Percentiles rank a stretch among this genome's conserved stretches.
phyloP scores from a whole-genome alignment of 1,140 invertebrate genomes.

The Ceratina calcarata region DNA sequence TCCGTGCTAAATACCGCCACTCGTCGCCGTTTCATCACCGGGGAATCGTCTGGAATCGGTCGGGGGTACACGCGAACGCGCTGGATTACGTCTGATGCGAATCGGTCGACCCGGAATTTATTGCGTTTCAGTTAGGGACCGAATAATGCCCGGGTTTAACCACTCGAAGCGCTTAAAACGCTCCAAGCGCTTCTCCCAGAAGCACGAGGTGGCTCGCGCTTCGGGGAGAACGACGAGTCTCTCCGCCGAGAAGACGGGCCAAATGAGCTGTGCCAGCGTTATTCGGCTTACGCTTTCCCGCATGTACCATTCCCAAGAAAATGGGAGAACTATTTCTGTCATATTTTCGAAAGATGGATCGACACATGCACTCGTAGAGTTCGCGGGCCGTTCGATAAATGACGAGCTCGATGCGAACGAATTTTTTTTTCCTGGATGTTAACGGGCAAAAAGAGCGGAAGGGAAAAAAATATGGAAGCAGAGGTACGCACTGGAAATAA shows the following conservation, averaged over 20 bases:
- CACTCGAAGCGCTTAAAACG: not conserved
- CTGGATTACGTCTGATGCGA: not conserved
- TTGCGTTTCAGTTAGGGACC: slow-evolving; percentile 13
- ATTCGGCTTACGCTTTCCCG: not conserved
- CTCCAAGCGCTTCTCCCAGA: not conserved
- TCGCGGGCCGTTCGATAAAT: not conserved
- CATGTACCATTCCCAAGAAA: too few relatives aligned
- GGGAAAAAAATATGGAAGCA: slow-evolving; percentile 7
- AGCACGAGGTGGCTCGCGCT: not conserved
- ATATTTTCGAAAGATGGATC: too few relatives aligned
- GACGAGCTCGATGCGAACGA: too few relatives aligned
- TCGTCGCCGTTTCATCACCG: not conserved
- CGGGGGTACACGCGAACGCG: not conserved
- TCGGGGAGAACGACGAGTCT: not conserved
- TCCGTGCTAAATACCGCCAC: slow-evolving; percentile 11
- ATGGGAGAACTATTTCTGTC: too few relatives aligned
- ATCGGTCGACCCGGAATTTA: slow-evolving; percentile 8
- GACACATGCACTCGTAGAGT: too few relatives aligned
- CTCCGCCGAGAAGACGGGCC: not conserved
- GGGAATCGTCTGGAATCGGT: not conserved
- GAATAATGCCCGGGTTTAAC: slow-evolving; percentile 6
- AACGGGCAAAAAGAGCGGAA: not conserved
- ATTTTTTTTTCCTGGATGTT: not conserved
- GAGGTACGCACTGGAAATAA: slow-evolving; percentile 3
- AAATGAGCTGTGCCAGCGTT: not conserved